Conservation (phyloP, 37 sponge, comb jelly and placozoan genomes). For the Halisarca cf. caerulea region DNA sequence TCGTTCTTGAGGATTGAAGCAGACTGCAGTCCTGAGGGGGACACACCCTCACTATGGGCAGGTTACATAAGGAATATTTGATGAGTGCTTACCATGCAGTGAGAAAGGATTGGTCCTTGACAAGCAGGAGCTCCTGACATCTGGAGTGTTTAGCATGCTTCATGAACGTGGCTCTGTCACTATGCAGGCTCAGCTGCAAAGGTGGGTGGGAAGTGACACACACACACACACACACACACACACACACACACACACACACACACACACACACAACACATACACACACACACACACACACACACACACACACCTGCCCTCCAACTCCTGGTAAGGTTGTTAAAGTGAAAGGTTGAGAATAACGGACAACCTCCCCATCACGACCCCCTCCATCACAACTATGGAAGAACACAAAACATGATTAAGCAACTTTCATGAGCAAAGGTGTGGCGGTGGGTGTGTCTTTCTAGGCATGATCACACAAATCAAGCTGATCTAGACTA, state of each 20-base stretch:
- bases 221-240: neutral
- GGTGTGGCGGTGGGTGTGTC: conserved; percentile 7
- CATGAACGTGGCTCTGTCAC: conserved; percentile 89
- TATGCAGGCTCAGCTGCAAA: conserved; percentile 77
- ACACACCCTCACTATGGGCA: too few relatives aligned
- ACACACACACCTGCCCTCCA: conserved; percentile 76
- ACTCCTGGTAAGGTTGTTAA: conserved; percentile 81
- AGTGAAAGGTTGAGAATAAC: conserved; percentile 81
- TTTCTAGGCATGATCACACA: too few relatives aligned
- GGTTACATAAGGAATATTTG: too few relatives aligned
- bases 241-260: neutral
- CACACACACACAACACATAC: neutral
- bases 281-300: neutral
- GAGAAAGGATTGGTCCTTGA: conserved; percentile 57
- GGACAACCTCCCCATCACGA: conserved; percentile 66
- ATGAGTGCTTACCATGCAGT: conserved; percentile 65
- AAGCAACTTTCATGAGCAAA: neutral
- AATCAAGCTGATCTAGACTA: too few relatives aligned
- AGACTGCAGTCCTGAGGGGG: conserved; percentile 57
- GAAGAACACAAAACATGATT: too few relatives aligned
- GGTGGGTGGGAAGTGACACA: neutral
- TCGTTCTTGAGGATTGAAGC: conserved; percentile 77
- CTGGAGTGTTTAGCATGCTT: conserved; percentile 90
- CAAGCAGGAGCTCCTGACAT: conserved; percentile 80
- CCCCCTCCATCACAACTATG: conserved; percentile 39